Evolutionary conservation across 1,140 invertebrate species (phyloP), one percentile per base, ranked within the genome.

Genomic region (Drosophila bocki): DNA sequence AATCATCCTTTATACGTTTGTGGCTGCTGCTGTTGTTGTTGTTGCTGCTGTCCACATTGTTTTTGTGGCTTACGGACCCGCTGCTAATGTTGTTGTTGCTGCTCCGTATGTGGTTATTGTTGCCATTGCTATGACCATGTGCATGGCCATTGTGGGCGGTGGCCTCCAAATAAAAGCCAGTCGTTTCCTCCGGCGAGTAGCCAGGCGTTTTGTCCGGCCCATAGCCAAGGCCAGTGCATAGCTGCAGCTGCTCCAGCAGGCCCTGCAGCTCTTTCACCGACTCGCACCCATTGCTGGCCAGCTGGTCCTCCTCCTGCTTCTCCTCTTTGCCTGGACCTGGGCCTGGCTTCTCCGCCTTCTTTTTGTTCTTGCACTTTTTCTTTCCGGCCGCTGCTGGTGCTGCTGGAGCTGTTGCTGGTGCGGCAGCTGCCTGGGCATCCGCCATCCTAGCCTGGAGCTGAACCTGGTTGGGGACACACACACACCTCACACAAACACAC

Each of bases 301-400:
- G 45, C 63, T 32, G 56, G 42, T n/a, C n/a, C n/a, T 74, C 59
- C 39, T 62, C 56, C 47, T 35, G 45, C n/a, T 60, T 53, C n/a
- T 59, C 22, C 35, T 58, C 50, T 4, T 80, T 72, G 11, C 69
- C 60, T 13, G 48, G 15, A 6, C 47, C 7, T 3, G 47, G 26
- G 12, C 68, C 59, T 26, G 72, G 67, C 26, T 83, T 79, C 33
- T 80, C 41, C 17, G 50, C 13, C 53, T 84, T 90, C 60, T 85
- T 88, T 29, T 88, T 88, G 58, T 82, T 88, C 53, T 69, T 85
- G 33, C 48, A 82, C 61, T 90, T 90, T 9, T 88, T 88, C 47
- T 88, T 88, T 39, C 64, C 64, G 57, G 59, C 76, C 47, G 8
- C 50, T 17, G 29, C 48, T 7, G 29, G 5, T 12, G 59, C 35